Conservation (phyloP, 37 sponge, comb jelly and placozoan species). For the Hexactinellida sp. region DNA sequence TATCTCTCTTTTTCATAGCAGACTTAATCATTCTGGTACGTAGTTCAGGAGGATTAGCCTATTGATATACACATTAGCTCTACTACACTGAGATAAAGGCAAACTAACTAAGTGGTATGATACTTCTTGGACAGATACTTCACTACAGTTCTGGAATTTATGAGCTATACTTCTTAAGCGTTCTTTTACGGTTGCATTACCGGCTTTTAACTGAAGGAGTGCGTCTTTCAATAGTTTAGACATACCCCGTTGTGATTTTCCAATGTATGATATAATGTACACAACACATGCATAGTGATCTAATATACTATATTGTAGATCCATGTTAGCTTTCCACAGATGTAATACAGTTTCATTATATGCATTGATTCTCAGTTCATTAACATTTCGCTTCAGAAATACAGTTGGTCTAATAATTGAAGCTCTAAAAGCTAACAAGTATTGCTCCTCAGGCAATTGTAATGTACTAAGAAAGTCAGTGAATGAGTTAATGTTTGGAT, state of each 20-base stretch:
- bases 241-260: not conserved
- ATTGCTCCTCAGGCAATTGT: not conserved
- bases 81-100: not conserved
- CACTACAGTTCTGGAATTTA: not conserved
- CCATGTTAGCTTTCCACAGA: not conserved
- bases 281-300: too few species aligned
- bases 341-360: not conserved
- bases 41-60: not conserved
- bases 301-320: not conserved
- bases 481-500: too few species aligned
- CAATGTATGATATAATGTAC: too few species aligned
- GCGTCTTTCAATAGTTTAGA: not conserved
- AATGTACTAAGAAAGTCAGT: too few species aligned
- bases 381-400: not conserved
- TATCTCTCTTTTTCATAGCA: not conserved
- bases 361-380: not conserved
- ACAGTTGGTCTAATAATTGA: not conserved
- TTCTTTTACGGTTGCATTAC: not conserved
- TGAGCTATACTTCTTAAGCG: not conserved
- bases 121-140: not conserved
- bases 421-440: not conserved
- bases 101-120: not conserved
- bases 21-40: not conserved
- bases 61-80: not conserved
- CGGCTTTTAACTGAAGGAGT: not conserved